Evolutionary conservation across 2,888 invertebrate species (phyloP).

Genomic region (Craniophora ligustri): DNA sequence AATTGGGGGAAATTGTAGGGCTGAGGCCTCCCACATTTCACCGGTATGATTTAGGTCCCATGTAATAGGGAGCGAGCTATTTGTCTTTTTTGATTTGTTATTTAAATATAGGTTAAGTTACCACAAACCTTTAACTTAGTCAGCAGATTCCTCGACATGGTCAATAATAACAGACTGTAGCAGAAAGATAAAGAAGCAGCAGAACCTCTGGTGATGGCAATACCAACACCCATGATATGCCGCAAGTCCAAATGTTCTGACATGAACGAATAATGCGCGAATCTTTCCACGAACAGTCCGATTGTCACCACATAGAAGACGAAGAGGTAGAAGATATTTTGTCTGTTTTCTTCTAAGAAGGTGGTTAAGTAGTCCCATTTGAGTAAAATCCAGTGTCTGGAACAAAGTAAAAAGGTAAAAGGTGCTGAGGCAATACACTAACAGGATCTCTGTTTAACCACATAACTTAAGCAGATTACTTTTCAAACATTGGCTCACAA

Average conservation of each 20-base stretch:
- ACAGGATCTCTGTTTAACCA: too few species aligned
- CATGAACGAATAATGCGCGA: constrained; percentile 98
- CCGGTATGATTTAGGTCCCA: too few species aligned
- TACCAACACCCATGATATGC: constrained; percentile 99
- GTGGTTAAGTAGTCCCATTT: constrained; percentile 97
- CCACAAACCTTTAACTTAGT: constrained; percentile 93
- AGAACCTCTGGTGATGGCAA: constrained; percentile 97
- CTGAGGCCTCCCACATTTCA: too few species aligned
- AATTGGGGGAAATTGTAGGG: too few species aligned
- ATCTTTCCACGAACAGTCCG: constrained; percentile 97
- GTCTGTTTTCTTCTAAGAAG: constrained; percentile 97
- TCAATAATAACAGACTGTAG: constrained; percentile 96
- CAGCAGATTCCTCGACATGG: constrained; percentile 97
- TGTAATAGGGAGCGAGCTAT: too few species aligned
- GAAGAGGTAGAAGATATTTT: constrained; percentile 98
- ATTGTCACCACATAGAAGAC: constrained; percentile 98
- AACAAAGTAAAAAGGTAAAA: constrained; percentile 36
- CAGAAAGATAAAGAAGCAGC: constrained; percentile 98
- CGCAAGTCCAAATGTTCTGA: constrained; percentile 97
- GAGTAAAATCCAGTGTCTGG: constrained; percentile 91
- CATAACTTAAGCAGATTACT: too few species aligned
- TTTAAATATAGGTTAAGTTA: too few species aligned
- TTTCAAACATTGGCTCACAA: too few species aligned
- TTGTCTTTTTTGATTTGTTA: too few species aligned
- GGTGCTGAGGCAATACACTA: too few species aligned